These are phyloP conservation scores for Theonella swinhoei DNA, from an alignment of 37 sponge, comb jelly and placozoan species.

Conservation along the genomic window DNA sequence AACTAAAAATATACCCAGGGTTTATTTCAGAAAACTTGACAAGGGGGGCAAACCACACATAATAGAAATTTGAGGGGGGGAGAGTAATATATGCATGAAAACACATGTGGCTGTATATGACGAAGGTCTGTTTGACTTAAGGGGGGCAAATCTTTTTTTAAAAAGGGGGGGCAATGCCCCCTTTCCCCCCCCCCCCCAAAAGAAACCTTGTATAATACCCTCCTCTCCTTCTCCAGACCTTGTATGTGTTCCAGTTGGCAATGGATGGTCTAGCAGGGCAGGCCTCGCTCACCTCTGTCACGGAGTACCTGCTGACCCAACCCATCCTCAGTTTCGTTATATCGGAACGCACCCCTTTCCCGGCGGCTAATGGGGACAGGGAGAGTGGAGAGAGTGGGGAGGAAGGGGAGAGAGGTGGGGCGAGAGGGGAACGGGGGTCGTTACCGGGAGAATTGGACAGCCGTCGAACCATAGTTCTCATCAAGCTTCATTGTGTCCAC, in stretches of 20 bases:
- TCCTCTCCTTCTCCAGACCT: slow-evolving; percentile 63
- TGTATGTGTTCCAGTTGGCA: slow-evolving; percentile 71
- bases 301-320: slow-evolving; percentile 84
- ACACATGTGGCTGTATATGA: too few species aligned
- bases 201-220: too few species aligned
- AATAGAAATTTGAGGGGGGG: too few species aligned
- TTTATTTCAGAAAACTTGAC: too few species aligned
- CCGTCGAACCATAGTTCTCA: slow-evolving; percentile 35
- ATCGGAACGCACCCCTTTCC: slow-evolving; percentile 25
- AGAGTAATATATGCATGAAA: too few species aligned
- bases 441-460: slow-evolving; percentile 32
- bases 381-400: slow-evolving; percentile 39
- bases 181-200: too few species aligned
- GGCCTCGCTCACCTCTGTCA: slow-evolving; percentile 69
- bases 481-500: slow-evolving; percentile 73
- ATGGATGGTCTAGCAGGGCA: slow-evolving; percentile 42
- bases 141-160: too few species aligned
- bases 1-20: too few species aligned
- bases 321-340: slow-evolving; percentile 82
- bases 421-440: not conserved
- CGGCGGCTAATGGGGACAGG: slow-evolving; percentile 7
- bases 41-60: too few species aligned
- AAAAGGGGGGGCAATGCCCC: too few species aligned
- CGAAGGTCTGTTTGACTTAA: too few species aligned
- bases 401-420: slow-evolving; percentile 21